Conservation (phyloP, 2,113 vertebrate genomes). For the Xerus inauris region DNA sequence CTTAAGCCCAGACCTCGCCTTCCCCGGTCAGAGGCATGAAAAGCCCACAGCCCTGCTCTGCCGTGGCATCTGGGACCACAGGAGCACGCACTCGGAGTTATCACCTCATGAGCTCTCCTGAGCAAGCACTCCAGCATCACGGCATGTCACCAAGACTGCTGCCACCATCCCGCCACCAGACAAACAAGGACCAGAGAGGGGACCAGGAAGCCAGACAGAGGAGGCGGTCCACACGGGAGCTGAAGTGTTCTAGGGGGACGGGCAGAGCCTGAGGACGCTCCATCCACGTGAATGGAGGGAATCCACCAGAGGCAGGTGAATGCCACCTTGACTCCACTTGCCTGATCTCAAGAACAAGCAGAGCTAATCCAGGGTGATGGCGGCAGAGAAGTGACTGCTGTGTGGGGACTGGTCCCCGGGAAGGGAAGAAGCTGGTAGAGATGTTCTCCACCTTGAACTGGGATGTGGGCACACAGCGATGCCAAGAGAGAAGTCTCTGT, state of each 20-base stretch:
- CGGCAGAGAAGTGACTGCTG: background rate
- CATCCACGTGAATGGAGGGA: background rate
- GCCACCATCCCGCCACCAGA: background rate
- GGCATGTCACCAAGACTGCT: accelerated
- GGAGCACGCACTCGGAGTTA: no score
- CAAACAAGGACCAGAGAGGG: no score
- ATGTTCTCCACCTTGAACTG: background rate
- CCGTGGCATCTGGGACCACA: background rate
- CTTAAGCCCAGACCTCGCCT: background rate
- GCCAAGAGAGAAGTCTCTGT: accelerated
- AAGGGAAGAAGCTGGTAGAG: no score
- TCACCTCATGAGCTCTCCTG: accelerated
- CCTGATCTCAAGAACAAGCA: background rate
- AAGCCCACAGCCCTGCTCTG: background rate
- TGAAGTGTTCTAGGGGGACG: no score
- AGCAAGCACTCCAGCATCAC: accelerated
- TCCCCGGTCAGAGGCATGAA: background rate
- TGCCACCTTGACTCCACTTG: no score
- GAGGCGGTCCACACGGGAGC: no score
- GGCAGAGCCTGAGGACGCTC: background rate
- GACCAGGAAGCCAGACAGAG: no score
- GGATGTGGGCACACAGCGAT: background rate
- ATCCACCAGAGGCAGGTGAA: background rate
- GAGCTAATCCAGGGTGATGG: background rate
- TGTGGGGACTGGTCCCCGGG: background rate